Evolutionary conservation across 1,140 invertebrate genomes (phyloP), one percentile per base, ranked within the genome.

Genomic region (Habropoda laboriosa): DNA sequence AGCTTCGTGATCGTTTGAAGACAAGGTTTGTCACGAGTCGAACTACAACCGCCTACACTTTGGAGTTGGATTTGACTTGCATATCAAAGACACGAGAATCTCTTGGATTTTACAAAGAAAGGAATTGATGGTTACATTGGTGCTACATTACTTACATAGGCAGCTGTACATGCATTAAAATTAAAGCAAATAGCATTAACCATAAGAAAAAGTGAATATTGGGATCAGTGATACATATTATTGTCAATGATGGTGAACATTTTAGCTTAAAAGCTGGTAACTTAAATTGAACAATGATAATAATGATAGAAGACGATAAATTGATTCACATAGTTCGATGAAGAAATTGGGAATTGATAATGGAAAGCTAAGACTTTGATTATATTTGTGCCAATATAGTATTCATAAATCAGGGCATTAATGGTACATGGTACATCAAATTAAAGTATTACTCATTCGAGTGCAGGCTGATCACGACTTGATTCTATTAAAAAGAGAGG

Each of bases 381-480:
- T 60, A 71, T 71, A 51, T 51, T 53, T 18, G 49, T 76, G 42
- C 53, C 55, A 79, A 81, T 57, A n/a, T n/a, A n/a, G 16, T n/a
- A 42, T 76, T 77, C 71, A 24, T 76, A 73, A 55, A 38, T 55
- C 24, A 64, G 76, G 78, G 79, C 77, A 80, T 84, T 88, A 85
- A 71, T 66, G 79, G 24, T 81, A 81, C 8, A 71, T 66, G 79
- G 24, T 81, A 81, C 8, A 3, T 80, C 67, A 76, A 58, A 40
- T 70, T 42, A 70, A 86, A 86, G 85, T 87, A 89, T 89, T 89
- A 88, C 71, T 82, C 78, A 66, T 81, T 80, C 58, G 71, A 79
- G 53, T 40, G n/a, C 64, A 77, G 49, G 76, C 61, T 79, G 82
- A 83, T 74, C 66, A 73, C 61, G 4, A 81, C 32, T 76, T 73